Conservation (phyloP, 2,113 vertebrate genomes). For the Erpornis zantholeuca region DNA sequence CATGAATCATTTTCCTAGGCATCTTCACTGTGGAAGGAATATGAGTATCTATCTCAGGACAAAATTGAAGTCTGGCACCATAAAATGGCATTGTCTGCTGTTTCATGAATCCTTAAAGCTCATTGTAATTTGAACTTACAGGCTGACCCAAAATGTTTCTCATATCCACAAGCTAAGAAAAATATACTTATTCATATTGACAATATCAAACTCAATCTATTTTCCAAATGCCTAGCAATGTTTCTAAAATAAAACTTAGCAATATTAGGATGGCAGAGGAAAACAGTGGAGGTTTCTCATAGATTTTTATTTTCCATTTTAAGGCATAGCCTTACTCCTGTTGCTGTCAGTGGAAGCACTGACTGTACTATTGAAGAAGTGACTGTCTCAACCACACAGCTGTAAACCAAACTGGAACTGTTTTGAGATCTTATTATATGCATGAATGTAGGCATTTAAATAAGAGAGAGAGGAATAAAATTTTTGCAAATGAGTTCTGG, state of each 20-base stretch:
- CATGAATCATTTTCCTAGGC: background rate
- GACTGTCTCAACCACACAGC: background rate
- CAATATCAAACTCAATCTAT: background rate
- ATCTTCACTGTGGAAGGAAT: background rate
- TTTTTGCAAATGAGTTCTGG: background rate
- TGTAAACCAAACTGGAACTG: background rate
- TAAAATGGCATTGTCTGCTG: background rate
- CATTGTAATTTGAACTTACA: background rate
- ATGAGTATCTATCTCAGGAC: background rate
- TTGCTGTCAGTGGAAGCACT: background rate
- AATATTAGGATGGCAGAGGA: background rate
- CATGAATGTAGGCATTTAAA: background rate
- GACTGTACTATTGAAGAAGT: background rate
- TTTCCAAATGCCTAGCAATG: background rate
- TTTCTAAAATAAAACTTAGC: background rate
- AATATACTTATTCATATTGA: background rate
- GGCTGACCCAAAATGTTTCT: background rate
- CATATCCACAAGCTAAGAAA: background rate
- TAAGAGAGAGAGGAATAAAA: background rate
- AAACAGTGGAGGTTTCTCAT: background rate
- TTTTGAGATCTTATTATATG: background rate
- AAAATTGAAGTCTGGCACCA: background rate
- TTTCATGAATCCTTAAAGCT: background rate
- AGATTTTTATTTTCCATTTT: background rate
- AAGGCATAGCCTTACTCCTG: background rate